Base-by-base conservation (phyloP, 2,888 invertebrate species). In the Cataglyphis altisquamis region DNA sequence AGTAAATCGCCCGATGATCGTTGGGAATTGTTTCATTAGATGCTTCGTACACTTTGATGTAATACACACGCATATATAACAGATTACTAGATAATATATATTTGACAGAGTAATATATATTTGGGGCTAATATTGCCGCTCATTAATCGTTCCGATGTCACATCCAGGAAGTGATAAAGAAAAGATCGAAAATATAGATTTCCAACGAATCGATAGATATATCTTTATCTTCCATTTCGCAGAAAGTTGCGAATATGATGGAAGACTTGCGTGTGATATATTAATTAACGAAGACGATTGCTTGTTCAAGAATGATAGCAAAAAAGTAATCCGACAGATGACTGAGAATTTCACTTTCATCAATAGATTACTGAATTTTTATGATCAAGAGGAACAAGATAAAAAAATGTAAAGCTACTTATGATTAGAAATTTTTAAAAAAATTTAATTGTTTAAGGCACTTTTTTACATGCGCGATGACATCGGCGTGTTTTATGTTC, bases 211-310 rank as follows among this genome's bases (percentile, higher is more conserved):
- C 55, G 3, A 66, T 39, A 0, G n/a, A n/a, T 15, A 25, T 25
- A 18, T 21, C 15, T 57, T 75, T 45, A 72, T n/a, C 12, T 36
- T 45, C 29, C 15, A 15, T 57, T 45, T 70, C 32, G 29, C 3
- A 25, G 15, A 72, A 78, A 25, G 18, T 21, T 10, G 25, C 18
- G 1, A 1, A 60, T 32, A 25, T 32, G n/a, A 32, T 68, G 78
- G 45, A 70, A 78, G 70, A 78, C 57, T 29, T 15, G 55, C 32
- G n/a, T 39, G 29, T 39, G 77, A 6, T 1, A 21, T 15, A 5
- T 15, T 6, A 3, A 77, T 39, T 15, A 64, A 48, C 8, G 39
- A 39, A n/a, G 67, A 62, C 32, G n/a, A 52, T 77, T 67, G 1
- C 39, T 18, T 18, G 1, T 64, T n/a, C 41, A 77, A 15, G 67